A percentile compares a stretch with the other conserved stretches of the same genome.
phyloP scores from a whole-genome alignment of 1,140 invertebrate species.

The Drosophila malerkotliana region DNA sequence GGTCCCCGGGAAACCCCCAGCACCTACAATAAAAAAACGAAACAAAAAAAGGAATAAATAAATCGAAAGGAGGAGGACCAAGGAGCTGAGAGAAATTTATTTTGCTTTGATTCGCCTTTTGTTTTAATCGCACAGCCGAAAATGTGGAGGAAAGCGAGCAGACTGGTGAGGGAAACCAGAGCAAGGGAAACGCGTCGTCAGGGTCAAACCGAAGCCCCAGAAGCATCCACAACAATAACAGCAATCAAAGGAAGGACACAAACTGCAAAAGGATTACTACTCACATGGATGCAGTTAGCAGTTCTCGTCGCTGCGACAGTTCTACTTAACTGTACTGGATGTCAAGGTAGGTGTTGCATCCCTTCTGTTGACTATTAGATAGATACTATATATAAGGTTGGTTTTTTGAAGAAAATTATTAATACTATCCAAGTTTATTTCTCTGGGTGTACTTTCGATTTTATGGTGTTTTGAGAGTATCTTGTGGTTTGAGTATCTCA shows the following conservation, averaged over 20 bases:
- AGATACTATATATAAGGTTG: too few relatives aligned
- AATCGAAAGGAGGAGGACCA: slow-evolving; percentile 5
- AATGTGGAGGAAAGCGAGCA: slow-evolving; percentile 43
- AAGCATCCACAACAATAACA: slow-evolving; percentile 23
- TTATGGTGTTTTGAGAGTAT: too few relatives aligned
- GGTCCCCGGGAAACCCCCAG: slow-evolving; percentile 24
- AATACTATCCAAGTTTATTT: not conserved
- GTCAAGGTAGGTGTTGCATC: slow-evolving; percentile 60
- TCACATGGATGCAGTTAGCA: slow-evolving; percentile 61
- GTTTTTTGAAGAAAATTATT: too few relatives aligned
- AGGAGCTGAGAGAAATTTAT: slow-evolving; percentile 5
- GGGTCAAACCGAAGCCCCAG: slow-evolving; percentile 46
- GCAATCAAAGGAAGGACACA: slow-evolving; percentile 16
- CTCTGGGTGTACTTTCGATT: not conserved
- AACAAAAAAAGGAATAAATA: slow-evolving; percentile 8
- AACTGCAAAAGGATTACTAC: slow-evolving; percentile 55
- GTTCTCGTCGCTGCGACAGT: slow-evolving; percentile 64
- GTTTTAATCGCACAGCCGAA: slow-evolving; percentile 27
- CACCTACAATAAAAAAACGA: slow-evolving; percentile 5
- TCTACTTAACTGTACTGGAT: slow-evolving; percentile 60
- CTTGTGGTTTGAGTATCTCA: slow-evolving; percentile 12
- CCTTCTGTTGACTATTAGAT: too few relatives aligned
- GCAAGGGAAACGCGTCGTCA: slow-evolving; percentile 67
- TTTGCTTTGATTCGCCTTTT: slow-evolving; percentile 41
- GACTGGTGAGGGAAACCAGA: slow-evolving; percentile 51